These are phyloP conservation scores for Ceraclea dissimilis DNA, from an alignment of 2,888 invertebrate species.

Conservation along the genomic window DNA sequence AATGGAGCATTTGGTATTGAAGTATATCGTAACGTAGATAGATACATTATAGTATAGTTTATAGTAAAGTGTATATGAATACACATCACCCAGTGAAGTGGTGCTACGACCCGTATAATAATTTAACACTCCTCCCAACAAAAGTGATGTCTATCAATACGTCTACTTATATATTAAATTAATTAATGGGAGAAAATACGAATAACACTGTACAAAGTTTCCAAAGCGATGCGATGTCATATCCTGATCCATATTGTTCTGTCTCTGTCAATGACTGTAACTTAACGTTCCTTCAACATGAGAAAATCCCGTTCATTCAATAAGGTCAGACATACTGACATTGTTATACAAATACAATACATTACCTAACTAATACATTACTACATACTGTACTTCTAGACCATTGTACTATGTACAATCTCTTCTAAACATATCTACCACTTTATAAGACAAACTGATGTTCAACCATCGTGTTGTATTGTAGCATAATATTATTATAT, in stretches of 20 bases:
- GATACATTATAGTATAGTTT: conserved; percentile 3
- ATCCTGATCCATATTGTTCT: no score
- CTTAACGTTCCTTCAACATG: background rate
- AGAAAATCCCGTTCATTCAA: conserved; percentile 21
- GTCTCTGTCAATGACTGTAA: conserved; percentile 15
- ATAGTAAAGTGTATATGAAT: background rate
- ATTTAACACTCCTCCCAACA: conserved; percentile 1
- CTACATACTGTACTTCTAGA: conserved; percentile 32
- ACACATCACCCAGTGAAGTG: background rate
- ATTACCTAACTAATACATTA: conserved; percentile 47
- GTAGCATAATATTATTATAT: no score
- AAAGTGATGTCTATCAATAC: conserved; percentile 12
- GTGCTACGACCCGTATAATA: background rate
- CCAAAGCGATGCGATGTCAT: conserved; percentile 16
- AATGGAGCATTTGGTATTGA: conserved; percentile 22
- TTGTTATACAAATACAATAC: conserved; percentile 42
- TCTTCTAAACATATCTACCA: conserved; percentile 4
- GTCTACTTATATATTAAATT: conserved; percentile 18
- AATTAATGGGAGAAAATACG: conserved; percentile 18
- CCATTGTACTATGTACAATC: conserved; percentile 52
- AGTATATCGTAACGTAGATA: conserved; percentile 10
- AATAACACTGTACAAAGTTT: conserved; percentile 12
- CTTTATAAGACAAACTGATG: background rate
- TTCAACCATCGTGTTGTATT: no score
- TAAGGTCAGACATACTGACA: conserved; percentile 23